Evolutionary conservation across 2,797 vertebrate genomes (phyloP), one percentile per base, ranked within the genome.

Genomic region (Apogon hyalosoma): DNA sequence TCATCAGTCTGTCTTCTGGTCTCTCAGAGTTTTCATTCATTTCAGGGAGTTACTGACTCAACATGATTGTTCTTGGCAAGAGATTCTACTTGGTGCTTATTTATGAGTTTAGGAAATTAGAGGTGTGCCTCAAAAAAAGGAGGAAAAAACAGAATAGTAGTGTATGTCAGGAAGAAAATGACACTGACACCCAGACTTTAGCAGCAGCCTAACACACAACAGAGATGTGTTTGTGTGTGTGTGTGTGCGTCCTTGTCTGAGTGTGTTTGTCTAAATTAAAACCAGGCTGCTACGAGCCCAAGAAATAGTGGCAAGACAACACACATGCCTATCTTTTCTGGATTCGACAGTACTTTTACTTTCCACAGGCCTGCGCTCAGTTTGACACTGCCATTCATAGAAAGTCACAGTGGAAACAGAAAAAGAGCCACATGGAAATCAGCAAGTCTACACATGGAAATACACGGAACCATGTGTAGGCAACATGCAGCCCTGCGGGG

Each of bases 131-230:
- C 52, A 51, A 47, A 60, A 4, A 16, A 8, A 9, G 28, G 49
- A 63, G 60, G 56, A 70, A 66, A 66, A 62, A 24, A 40, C 31
- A 12, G 48, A 62, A 79, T 5, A 50, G 50, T 19, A n/a, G 67
- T 7, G 21, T 78, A 13, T 58, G 64, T 79, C 68, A 47, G 68
- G 62, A 65, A 57, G 77, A 80, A 77, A 79, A 64, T 77, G 75
- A 85, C 66, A 52, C 38, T 3, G 46, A 54, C 78, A 69, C 76
- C 41, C 69, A 71, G 70, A 69, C 38, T 47, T 28, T 1, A 66
- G 87, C 82, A 77, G 33, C 87, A 75, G 77, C 13, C 41, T 49
- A 79, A 79, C 75, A 73, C 80, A 80, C 12, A 80, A 36, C 75
- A 83, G 66, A 50, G 38, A 28, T 68, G 48, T 60, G 68, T n/a